Percentiles rank a stretch among this genome's conserved stretches.
Evolutionary conservation across 2,888 invertebrate species (phyloP).

Genomic region (Timema cristinae): DNA sequence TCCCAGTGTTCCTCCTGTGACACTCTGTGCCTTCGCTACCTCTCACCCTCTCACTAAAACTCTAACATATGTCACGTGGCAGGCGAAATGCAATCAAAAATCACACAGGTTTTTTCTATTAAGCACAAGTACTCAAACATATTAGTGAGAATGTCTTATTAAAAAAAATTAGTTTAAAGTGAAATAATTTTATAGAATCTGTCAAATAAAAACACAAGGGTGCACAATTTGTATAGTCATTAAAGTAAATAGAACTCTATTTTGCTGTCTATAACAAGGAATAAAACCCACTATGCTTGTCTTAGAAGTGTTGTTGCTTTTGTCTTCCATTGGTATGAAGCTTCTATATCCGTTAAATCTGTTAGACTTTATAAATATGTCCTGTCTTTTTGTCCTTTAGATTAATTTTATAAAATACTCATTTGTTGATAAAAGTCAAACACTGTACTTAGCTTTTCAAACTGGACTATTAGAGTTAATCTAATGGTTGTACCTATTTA

Average conservation of each 20-base stretch:
- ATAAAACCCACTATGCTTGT: conserved; percentile 28
- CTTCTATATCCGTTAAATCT: conserved; percentile 28
- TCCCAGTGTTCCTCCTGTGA: conserved; percentile 21
- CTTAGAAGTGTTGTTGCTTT: conserved; percentile 31
- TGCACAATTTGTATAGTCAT: conserved; percentile 31
- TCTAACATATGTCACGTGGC: conserved; percentile 17
- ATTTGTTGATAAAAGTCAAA: background rate
- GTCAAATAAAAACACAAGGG: conserved; percentile 24
- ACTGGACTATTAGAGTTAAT: conserved; percentile 25
- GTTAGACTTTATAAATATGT: conserved; percentile 26
- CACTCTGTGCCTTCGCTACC: conserved; percentile 32
- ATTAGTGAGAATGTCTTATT: conserved; percentile 32
- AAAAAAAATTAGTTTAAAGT: conserved; percentile 28
- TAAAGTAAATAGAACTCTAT: conserved; percentile 30
- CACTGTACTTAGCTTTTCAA: conserved; percentile 26
- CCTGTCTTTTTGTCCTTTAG: conserved; percentile 20
- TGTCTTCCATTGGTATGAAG: conserved; percentile 31
- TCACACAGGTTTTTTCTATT: conserved; percentile 28
- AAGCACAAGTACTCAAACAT: conserved; percentile 31
- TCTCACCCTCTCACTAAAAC: conserved; percentile 25
- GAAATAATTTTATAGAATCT: conserved; percentile 30
- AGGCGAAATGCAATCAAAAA: conserved; percentile 33
- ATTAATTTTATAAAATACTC: conserved; percentile 7
- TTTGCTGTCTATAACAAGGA: conserved; percentile 28
- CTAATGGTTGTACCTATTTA: conserved; percentile 29